A percentile compares a stretch with the other conserved stretches of the same genome.
Evolutionary conservation across 1,140 invertebrate species (phyloP).

Genomic region (Bombus waltoni): DNA sequence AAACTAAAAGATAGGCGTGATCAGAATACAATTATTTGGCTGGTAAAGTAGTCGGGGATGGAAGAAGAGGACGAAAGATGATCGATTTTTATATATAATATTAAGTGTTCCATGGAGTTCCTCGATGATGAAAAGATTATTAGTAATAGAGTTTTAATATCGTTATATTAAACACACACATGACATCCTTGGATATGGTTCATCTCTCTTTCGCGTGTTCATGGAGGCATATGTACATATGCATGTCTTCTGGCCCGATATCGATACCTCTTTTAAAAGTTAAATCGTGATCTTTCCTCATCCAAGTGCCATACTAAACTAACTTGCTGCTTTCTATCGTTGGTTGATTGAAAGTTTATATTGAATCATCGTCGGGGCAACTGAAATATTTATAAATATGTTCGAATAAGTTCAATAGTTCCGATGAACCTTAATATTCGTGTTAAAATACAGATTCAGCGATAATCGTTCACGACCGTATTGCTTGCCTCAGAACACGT

Average conservation of each 20-base stretch:
- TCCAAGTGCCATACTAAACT: not conserved
- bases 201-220: not conserved
- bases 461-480: not conserved
- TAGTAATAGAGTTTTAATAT: not conserved
- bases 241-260: not conserved
- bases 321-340: no score
- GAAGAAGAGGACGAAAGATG: not conserved
- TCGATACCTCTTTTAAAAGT: not conserved
- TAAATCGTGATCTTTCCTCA: not conserved
- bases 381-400: not conserved
- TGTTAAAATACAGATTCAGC: not conserved
- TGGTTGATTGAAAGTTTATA: not conserved
- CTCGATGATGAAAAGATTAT: not conserved
- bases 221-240: not conserved
- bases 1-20: conserved; percentile 47
- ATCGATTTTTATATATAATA: conserved; percentile 1
- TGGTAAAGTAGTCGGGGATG: not conserved
- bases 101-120: not conserved
- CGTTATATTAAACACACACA: not conserved
- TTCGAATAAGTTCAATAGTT: not conserved
- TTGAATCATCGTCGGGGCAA: not conserved
- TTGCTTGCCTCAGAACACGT: not conserved
- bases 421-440: not conserved
- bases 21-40: conserved; percentile 39
- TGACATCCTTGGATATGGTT: not conserved